phyloP scores from a whole-genome alignment of 2,888 invertebrate species.

The Drosophila barbarae region DNA sequence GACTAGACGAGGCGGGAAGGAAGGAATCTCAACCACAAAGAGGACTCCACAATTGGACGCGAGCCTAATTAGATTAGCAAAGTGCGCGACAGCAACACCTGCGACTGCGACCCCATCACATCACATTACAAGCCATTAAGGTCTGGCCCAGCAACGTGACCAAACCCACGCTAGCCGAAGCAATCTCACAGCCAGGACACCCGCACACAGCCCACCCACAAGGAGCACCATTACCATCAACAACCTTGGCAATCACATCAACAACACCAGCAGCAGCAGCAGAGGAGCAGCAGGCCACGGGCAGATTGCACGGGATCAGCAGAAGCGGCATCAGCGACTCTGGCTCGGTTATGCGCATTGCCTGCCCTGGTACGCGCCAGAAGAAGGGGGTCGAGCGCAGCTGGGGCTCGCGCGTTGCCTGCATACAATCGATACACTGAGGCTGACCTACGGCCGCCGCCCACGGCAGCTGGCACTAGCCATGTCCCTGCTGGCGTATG shows the following conservation, averaged over 20 bases:
- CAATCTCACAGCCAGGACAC: constrained; percentile 4
- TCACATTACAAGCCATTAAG: constrained; percentile 8
- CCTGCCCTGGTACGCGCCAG: constrained; percentile 39
- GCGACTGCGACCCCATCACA: background rate
- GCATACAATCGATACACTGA: constrained; percentile 44
- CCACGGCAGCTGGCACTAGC: constrained; percentile 16
- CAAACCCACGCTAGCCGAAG: background rate
- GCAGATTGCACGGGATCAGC: constrained; percentile 1
- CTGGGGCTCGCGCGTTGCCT: constrained; percentile 15
- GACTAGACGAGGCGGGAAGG: background rate
- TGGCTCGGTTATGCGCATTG: constrained; percentile 50
- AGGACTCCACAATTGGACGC: constrained; percentile 14
- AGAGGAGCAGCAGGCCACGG: background rate
- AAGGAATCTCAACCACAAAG: constrained; percentile 25
- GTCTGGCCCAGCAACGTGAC: constrained; percentile 31
- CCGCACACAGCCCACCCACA: background rate
- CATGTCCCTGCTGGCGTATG: constrained; percentile 56
- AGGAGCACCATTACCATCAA: constrained; percentile 29
- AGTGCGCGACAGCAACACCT: background rate
- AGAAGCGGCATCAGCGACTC: constrained; percentile 19
- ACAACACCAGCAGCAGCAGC: background rate
- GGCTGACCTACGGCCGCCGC: constrained; percentile 32
- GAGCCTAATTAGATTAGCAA: constrained; percentile 56
- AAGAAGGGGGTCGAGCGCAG: constrained; percentile 18
- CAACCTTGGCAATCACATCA: constrained; percentile 14